A percentile compares a stretch with the other conserved stretches of the same genome.
Evolutionary conservation across 35 echinoderm and acorn worm genomes (phyloP).

Genomic region (Antedon bifida): DNA sequence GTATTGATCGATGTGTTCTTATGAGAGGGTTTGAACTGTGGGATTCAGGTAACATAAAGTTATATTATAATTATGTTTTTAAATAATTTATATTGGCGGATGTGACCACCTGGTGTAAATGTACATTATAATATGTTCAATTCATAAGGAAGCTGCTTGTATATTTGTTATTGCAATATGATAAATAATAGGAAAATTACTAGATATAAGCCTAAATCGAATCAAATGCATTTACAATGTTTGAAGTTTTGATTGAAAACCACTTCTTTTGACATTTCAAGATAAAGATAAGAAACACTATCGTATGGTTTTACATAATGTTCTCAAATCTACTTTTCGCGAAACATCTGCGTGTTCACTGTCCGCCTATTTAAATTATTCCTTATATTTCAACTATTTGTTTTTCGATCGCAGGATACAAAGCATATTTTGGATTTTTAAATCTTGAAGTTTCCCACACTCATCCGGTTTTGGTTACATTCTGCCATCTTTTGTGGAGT

Average conservation of each 20-base stretch:
- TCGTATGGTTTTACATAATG: not conserved
- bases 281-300: too few species aligned
- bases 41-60: conserved; percentile 46
- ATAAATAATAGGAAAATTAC: too few species aligned
- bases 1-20: conserved; percentile 45
- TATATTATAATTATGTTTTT: not conserved
- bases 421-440: conserved; percentile 9
- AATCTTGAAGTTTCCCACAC: conserved; percentile 6
- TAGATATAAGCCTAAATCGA: too few species aligned
- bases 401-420: not conserved
- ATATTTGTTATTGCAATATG: too few species aligned
- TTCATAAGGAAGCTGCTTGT: too few species aligned
- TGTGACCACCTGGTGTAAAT: not conserved
- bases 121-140: not conserved
- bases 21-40: conserved; percentile 66
- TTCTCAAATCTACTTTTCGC: too few species aligned
- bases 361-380: too few species aligned
- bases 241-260: too few species aligned
- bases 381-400: too few species aligned
- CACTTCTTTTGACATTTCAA: too few species aligned
- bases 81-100: not conserved
- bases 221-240: too few species aligned
- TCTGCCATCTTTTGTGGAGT: not conserved
- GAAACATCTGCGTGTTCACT: too few species aligned
- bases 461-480: conserved; percentile 7